A percentile compares a stretch with the other conserved stretches of the same genome.
phyloP scores from a whole-genome alignment of 2,797 vertebrate species.

The Arrhamphus sclerolepis region DNA sequence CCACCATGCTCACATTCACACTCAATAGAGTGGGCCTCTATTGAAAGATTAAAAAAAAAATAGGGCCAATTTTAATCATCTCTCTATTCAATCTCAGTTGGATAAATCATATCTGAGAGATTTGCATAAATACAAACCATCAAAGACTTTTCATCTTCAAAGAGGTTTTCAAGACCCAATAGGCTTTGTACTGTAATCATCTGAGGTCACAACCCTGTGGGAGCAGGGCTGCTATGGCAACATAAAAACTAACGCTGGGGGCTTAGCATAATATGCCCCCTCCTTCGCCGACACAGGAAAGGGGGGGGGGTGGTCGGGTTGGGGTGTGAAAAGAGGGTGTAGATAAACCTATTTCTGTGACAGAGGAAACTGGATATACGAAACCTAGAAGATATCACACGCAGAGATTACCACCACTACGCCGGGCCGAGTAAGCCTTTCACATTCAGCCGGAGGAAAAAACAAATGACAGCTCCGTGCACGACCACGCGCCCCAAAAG shows the following conservation, averaged over 20 bases:
- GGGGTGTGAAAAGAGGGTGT: slow-evolving; percentile 72
- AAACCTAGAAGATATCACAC: slow-evolving; percentile 59
- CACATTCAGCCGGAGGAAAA: slow-evolving; percentile 51
- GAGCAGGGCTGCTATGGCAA: slow-evolving; percentile 99
- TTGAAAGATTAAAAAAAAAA: slow-evolving; percentile 90
- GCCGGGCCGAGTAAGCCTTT: slow-evolving; percentile 45
- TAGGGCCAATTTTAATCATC: slow-evolving; percentile 99
- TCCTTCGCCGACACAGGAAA: slow-evolving; percentile 68
- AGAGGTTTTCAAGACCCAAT: slow-evolving; percentile 99
- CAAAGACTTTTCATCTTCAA: slow-evolving; percentile 99
- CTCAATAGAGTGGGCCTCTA: slow-evolving; percentile 89
- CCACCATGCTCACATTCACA: slow-evolving; percentile 83
- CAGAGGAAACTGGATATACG: slow-evolving; percentile 63
- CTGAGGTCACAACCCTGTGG: slow-evolving; percentile 99
- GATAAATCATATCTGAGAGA: slow-evolving; percentile 99
- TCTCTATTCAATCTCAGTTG: slow-evolving; percentile 99
- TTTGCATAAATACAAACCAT: slow-evolving; percentile 99
- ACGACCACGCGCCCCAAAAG: slow-evolving; percentile 31
- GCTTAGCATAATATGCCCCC: slow-evolving; percentile 96
- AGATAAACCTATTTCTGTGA: slow-evolving; percentile 77
- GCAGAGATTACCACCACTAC: slow-evolving; percentile 55
- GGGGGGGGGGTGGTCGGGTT: slow-evolving; percentile 45
- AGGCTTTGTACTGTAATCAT: slow-evolving; percentile 99
- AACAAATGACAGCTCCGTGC: slow-evolving; percentile 67
- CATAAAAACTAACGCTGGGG: slow-evolving; percentile 99